Base-by-base conservation (phyloP, 1,140 invertebrate genomes). In the Lucilia sericata region DNA sequence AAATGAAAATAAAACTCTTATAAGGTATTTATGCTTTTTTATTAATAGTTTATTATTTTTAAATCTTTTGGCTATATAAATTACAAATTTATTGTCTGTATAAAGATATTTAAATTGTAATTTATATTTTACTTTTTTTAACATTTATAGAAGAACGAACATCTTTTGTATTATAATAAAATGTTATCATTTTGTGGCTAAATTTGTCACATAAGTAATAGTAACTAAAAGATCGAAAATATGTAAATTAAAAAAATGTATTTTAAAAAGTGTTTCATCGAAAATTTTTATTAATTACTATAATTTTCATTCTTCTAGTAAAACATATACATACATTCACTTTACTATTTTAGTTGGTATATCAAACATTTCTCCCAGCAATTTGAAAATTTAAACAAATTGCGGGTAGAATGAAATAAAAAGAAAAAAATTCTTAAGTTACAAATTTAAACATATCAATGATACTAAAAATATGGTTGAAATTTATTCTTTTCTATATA, bases 81-180 rank as follows among this genome's bases (percentile, higher is more conserved):
- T 49, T 49, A 80, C 42, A 49, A 49, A 51, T 49, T 80, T 80
- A 80, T 80, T 80, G 76, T 80, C 76, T 80, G 5, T 47, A 78
- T 78, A 51, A 80, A 80, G 76, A 76, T 17, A 8, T 14, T 51
- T 80, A 51, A 70, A 70, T 70, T 70, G 65, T 70, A 70, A 70
- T 70, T 70, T 70, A 70, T 70, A 21, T 25, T 10, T 21, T 25
- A 21, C 2, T 70, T 70, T 25, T 70, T 21, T 8, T 70, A 60
- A 60, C 55, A 60, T 70, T 10, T 70, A 12, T 70, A 70, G 65
- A 70, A 70, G 65, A 70, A 70, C 21, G 17, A 70, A 25, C 19
- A 9, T 70, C 17, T 55, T 10, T 55, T 55, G 51, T 55, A 55
- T 7, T 55, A 55, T n/a, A 55, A 55, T 55, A 12, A 55, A 55